Evolutionary conservation across 2,113 vertebrate genomes (phyloP).

Genomic region (Anoplopoma fimbria): DNA sequence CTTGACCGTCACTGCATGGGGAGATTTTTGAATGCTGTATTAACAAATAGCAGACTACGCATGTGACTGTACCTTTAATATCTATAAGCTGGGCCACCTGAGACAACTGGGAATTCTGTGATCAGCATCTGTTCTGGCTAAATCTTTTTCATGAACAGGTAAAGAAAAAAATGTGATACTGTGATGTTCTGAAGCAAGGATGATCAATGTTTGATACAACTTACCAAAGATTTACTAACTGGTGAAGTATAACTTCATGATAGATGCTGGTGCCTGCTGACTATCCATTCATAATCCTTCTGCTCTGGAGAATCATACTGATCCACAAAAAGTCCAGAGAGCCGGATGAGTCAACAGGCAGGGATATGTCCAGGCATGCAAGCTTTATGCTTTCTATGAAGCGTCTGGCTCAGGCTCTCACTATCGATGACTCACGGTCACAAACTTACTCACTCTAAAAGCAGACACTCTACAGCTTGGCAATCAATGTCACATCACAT

Average conservation of each 20-base stretch:
- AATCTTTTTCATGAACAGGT: neutral
- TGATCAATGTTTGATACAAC: slow-evolving; percentile 1
- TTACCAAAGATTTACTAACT: neutral
- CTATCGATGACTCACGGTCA: slow-evolving; percentile 74
- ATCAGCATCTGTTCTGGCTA: neutral
- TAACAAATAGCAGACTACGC: neutral
- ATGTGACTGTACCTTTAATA: neutral
- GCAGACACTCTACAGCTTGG: slow-evolving; percentile 35
- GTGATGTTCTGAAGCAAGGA: neutral
- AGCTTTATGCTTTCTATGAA: slow-evolving; percentile 79
- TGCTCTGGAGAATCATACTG: slow-evolving; percentile 32
- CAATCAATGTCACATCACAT: slow-evolving; percentile 33
- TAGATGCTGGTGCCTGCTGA: slow-evolving; percentile 23
- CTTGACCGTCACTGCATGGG: neutral
- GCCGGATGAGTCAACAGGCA: slow-evolving; percentile 64
- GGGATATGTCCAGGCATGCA: slow-evolving; percentile 74
- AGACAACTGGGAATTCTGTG: neutral
- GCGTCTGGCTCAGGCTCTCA: slow-evolving; percentile 65
- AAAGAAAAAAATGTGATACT: neutral
- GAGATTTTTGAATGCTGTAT: neutral
- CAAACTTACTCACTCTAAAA: slow-evolving; percentile 62
- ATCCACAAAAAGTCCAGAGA: slow-evolving; percentile 54
- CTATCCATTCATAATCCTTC: slow-evolving; percentile 28
- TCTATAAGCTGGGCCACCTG: neutral
- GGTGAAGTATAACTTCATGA: slow-evolving; percentile 4